Percentiles rank a stretch among this genome's conserved stretches.
phyloP scores from a whole-genome alignment of 2,888 invertebrate species.

The Ormia ochracea region DNA sequence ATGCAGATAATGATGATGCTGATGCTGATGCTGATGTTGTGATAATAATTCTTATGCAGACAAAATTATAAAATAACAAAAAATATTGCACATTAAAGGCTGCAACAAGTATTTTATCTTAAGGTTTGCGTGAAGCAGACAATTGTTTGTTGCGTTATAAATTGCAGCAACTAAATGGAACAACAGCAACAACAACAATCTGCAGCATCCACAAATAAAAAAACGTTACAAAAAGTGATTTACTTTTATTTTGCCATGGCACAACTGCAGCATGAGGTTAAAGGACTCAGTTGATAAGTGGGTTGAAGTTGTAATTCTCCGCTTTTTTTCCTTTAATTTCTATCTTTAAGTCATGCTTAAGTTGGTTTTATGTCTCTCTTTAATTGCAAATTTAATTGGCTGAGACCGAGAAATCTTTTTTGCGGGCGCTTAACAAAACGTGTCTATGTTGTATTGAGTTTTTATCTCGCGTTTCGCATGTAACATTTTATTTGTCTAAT shows the following conservation, averaged over 20 bases:
- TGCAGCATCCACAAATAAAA: slow-evolving; percentile 22
- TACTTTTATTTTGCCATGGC: slow-evolving; percentile 55
- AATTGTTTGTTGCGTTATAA: slow-evolving; percentile 62
- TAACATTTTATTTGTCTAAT: neutral
- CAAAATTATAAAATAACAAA: slow-evolving; percentile 30
- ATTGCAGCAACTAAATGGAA: slow-evolving; percentile 59
- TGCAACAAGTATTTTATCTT: slow-evolving; percentile 68
- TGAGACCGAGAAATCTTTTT: neutral
- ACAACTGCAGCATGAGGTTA: slow-evolving; percentile 61
- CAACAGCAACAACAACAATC: slow-evolving; percentile 27
- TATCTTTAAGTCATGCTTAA: slow-evolving; percentile 45
- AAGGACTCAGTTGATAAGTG: slow-evolving; percentile 61
- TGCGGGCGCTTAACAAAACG: neutral
- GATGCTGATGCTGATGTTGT: slow-evolving; percentile 41
- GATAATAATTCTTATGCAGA: slow-evolving; percentile 46
- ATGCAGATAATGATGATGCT: too few relatives aligned
- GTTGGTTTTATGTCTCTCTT: slow-evolving; percentile 45
- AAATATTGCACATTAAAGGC: slow-evolving; percentile 74
- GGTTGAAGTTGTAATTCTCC: slow-evolving; percentile 37
- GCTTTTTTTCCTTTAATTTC: slow-evolving; percentile 31
- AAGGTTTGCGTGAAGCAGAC: slow-evolving; percentile 60
- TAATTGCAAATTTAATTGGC: slow-evolving; percentile 46
- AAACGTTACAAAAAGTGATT: slow-evolving; percentile 30
- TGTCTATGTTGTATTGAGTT: neutral
- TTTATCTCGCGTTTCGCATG: neutral